A percentile compares a stretch with the other conserved stretches of the same genome.
Conservation (phyloP, 2,113 vertebrate species). For the Atrichornis clamosus region DNA sequence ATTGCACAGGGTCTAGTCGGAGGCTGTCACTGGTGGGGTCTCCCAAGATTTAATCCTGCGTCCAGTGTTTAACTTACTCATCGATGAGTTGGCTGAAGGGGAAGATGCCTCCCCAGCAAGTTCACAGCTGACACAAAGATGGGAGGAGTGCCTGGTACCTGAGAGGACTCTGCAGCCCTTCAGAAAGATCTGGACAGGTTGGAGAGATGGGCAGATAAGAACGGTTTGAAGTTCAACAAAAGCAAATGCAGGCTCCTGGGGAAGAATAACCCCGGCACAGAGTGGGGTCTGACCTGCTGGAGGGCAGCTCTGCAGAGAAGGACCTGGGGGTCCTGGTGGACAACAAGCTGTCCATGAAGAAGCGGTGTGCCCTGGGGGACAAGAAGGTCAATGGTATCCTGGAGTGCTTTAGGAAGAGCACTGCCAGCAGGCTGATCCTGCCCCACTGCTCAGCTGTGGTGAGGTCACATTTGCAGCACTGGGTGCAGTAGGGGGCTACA, state of each 20-base stretch:
- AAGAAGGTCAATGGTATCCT: neutral
- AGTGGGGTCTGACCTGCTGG: neutral
- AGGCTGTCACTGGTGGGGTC: neutral
- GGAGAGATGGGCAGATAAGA: neutral
- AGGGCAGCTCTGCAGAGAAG: neutral
- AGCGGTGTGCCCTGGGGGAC: neutral
- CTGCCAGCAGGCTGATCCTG: rapidly evolving
- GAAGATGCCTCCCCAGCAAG: neutral
- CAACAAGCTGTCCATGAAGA: neutral
- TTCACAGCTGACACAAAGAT: neutral
- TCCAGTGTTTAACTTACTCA: neutral
- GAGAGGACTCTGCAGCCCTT: neutral
- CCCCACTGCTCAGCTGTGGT: neutral
- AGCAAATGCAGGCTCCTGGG: neutral
- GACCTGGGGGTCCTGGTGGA: too few species aligned
- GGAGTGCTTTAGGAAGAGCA: neutral
- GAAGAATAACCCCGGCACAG: neutral
- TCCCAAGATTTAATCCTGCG: neutral
- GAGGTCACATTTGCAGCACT: neutral
- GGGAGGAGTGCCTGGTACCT: neutral
- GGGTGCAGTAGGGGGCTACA: rapidly evolving
- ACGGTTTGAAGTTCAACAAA: neutral
- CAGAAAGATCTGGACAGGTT: neutral
- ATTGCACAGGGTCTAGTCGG: neutral
- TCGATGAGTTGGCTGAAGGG: neutral